Conservation (phyloP, 35 echinoderm and acorn worm genomes). For the Ptychodera flava region DNA sequence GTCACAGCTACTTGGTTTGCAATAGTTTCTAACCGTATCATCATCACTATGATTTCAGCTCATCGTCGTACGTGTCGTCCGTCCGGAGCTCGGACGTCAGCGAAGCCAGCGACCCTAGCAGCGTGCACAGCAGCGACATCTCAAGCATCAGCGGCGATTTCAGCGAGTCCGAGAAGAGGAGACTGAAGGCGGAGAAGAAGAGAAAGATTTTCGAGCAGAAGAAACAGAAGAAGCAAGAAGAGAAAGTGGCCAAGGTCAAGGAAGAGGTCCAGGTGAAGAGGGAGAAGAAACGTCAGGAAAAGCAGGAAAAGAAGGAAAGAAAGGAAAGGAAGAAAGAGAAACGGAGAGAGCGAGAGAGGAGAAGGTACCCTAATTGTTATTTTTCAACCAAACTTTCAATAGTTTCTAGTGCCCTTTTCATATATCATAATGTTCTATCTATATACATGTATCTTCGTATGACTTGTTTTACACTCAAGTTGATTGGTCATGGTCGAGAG, state of each 20-base stretch:
- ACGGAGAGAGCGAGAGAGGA: not conserved
- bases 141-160: slow-evolving; percentile 42
- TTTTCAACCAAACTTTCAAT: not conserved
- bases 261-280: slow-evolving; percentile 19
- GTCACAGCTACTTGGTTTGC: not conserved
- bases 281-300: slow-evolving; percentile 34
- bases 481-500: no score
- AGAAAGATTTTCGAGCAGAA: slow-evolving; percentile 38
- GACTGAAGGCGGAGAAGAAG: slow-evolving; percentile 45
- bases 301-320: slow-evolving; percentile 8
- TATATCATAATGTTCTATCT: no score
- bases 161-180: slow-evolving; percentile 27
- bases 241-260: slow-evolving; percentile 37
- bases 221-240: slow-evolving; percentile 35
- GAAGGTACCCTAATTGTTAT: no score
- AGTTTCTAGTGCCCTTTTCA: no score
- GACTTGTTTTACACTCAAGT: no score
- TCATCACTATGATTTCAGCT: not conserved
- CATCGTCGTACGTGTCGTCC: not conserved
- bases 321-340: not conserved
- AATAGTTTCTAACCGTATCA: not conserved
- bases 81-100: slow-evolving; percentile 47
- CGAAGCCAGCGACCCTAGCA: slow-evolving; percentile 57
- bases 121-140: slow-evolving; percentile 52
- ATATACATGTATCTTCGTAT: no score